Evolutionary conservation across 2,113 vertebrate genomes (phyloP), one percentile per base, ranked within the genome.

Genomic region (Todiramphus saurophagus): DNA sequence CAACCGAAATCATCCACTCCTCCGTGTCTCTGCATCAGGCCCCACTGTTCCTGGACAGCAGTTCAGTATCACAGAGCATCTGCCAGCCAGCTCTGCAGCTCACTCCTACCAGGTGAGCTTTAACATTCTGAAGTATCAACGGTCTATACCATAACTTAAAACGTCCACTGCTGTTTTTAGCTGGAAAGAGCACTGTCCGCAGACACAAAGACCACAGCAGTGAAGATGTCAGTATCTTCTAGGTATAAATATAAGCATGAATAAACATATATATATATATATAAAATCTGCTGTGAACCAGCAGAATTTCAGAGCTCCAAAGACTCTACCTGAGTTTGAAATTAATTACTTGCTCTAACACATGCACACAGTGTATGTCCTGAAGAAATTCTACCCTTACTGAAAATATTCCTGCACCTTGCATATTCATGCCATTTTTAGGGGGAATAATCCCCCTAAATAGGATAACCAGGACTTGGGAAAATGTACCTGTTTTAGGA

Each of bases 31-130:
- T 4, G 5, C 30, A 9, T 23, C 24, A 0, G 30, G 9, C 18
- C 21, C 33, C 4, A 0, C 10, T 13, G n/a, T 44, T 80, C n/a
- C 37, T 9, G 11, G 58, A 12, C 3, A 5, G 4, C 13, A 17
- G 5, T 20, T 2, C 11, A 30, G 16, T 8, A 50, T 17, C 3
- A 2, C n/a, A 41, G 48, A 72, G 56, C 0, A 0, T 6, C 51
- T 84, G 44, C 43, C 59, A 64, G 23, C 15, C 68, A 77, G 10
- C 35, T 46, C 67, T 24, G 25, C 63, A 74, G 16, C 56, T 80
- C 59, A 1, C 19, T 35, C 69, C 53, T 35, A 63, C 16, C 23
- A 33, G 69, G 28, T 46, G 30, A 86, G 39, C n/a, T 59, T 53
- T 11, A 39, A 30, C 3, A 0, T 15, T 7, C 21, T 2, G 14